Percentiles rank a stretch among this genome's conserved stretches.
Conservation (phyloP, 2,888 invertebrate genomes). For the Podabrus alpinus region DNA sequence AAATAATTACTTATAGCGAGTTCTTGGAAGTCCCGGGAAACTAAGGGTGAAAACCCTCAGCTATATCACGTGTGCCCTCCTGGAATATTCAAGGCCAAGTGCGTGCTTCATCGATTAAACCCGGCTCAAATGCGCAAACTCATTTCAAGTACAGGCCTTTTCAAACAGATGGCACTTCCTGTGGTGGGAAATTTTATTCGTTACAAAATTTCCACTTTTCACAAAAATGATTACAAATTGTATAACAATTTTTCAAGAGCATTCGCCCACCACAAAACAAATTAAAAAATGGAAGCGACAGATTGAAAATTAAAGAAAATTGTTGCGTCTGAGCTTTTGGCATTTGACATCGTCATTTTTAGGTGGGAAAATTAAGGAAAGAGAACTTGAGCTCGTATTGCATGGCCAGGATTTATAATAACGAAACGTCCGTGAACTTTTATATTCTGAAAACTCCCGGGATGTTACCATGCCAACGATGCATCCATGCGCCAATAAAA, state of each 20-base stretch:
- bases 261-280: neutral
- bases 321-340: neutral
- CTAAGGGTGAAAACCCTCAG: constrained; percentile 49
- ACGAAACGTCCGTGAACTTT: constrained; percentile 24
- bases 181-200: constrained; percentile 5
- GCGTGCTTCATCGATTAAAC: constrained; percentile 51
- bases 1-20: constrained; percentile 20
- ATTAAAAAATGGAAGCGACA: neutral
- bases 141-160: constrained; percentile 9
- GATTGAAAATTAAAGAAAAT: neutral
- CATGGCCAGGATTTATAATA: neutral
- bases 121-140: constrained; percentile 31
- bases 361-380: neutral
- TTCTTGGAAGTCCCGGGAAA: constrained; percentile 43
- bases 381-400: neutral
- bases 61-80: constrained; percentile 41
- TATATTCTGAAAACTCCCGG: constrained; percentile 27
- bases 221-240: neutral
- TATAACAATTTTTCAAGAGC: neutral
- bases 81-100: constrained; percentile 54
- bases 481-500: constrained; percentile 20
- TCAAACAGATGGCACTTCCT: constrained; percentile 30
- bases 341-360: neutral
- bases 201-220: neutral
- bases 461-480: constrained; percentile 33